Percentiles rank a stretch among this genome's conserved stretches.
These are phyloP conservation scores for Prorops nasuta DNA, from an alignment of 1,140 invertebrate species.

Conservation along the genomic window DNA sequence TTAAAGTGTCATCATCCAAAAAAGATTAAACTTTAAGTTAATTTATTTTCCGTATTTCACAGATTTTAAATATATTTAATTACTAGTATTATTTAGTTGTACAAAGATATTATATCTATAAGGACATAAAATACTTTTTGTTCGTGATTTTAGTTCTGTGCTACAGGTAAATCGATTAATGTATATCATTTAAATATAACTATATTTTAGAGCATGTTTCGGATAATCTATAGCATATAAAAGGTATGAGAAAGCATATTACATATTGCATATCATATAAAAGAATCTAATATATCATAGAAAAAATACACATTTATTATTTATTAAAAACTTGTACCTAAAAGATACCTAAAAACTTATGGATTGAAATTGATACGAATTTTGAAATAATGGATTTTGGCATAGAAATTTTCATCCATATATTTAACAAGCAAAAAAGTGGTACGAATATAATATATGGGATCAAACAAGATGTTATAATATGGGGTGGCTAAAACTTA, in stretches of 20 bases:
- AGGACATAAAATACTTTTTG: too few relatives aligned
- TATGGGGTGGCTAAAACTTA: constrained; percentile 45
- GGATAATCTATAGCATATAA: too few relatives aligned
- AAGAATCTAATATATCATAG: constrained; percentile 3
- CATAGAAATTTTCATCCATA: constrained; percentile 46
- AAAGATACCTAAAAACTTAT: neutral
- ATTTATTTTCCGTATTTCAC: too few relatives aligned
- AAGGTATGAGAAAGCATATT: constrained; percentile 18
- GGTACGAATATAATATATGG: constrained; percentile 45
- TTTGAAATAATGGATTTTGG: constrained; percentile 40
- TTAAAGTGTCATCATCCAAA: too few relatives aligned
- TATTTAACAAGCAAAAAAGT: constrained; percentile 37
- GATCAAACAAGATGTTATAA: constrained; percentile 50
- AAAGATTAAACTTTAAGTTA: too few relatives aligned
- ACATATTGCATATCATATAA: constrained; percentile 24
- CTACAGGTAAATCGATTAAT: too few relatives aligned
- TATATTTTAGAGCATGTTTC: too few relatives aligned
- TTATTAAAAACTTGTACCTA: neutral
- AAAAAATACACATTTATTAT: neutral
- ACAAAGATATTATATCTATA: too few relatives aligned
- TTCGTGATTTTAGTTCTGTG: too few relatives aligned
- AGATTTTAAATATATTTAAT: too few relatives aligned
- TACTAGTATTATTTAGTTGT: too few relatives aligned
- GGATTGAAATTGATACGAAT: neutral
- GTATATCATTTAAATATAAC: too few relatives aligned